Conservation (phyloP, 2,113 vertebrate species). For the Scytalopus superciliaris region DNA sequence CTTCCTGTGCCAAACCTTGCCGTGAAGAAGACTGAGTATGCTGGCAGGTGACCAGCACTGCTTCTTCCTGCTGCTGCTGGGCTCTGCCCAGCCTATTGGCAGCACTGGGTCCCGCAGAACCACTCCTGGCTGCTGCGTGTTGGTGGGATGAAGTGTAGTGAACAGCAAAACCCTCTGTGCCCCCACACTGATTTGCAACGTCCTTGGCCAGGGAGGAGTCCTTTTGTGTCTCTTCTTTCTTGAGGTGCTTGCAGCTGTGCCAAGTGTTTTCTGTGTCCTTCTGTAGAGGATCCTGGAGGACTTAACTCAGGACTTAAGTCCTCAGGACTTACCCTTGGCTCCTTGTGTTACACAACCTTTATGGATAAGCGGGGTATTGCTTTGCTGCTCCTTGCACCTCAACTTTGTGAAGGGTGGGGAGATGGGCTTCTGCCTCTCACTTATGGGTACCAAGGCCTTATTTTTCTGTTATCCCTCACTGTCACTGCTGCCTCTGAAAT, state of each 20-base stretch:
- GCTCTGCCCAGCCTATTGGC: background rate
- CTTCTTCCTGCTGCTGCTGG: background rate
- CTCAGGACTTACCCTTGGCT: background rate
- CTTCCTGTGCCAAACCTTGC: background rate
- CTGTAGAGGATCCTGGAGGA: background rate
- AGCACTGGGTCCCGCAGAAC: accelerated
- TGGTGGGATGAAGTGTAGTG: background rate
- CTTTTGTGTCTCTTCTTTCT: background rate
- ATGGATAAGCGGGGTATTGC: background rate
- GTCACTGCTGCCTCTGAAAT: background rate
- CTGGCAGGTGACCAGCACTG: background rate
- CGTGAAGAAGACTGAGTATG: background rate
- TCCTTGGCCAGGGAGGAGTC: background rate
- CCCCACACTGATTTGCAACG: accelerated
- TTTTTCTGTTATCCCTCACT: background rate
- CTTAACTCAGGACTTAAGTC: background rate
- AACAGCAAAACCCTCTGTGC: background rate
- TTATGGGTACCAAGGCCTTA: background rate
- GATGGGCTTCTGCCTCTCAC: background rate
- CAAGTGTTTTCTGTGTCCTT: background rate
- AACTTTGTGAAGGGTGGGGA: background rate
- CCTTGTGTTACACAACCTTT: background rate
- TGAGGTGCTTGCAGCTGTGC: background rate
- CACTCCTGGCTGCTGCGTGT: background rate
- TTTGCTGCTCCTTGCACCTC: background rate